Conservation (phyloP, 2,888 invertebrate genomes). For the Apamea anceps region DNA sequence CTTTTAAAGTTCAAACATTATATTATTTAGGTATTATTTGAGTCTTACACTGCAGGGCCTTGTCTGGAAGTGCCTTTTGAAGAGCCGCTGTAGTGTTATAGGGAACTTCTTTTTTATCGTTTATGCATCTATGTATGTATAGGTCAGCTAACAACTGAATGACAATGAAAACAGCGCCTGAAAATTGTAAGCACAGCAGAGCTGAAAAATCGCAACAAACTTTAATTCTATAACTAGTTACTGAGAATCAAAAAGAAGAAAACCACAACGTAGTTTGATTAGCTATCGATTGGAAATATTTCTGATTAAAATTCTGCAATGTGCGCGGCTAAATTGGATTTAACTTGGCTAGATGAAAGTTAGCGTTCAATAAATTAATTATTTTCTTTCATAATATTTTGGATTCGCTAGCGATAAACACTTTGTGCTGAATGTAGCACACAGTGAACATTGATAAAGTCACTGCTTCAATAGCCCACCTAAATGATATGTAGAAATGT, state of each 20-base stretch:
- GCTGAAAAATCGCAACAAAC: not conserved
- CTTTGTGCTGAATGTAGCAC: not conserved
- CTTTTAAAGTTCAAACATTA: not conserved
- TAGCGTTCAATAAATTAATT: constrained; percentile 4
- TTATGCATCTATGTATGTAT: not conserved
- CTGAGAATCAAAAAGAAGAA: not conserved
- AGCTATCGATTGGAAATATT: constrained; percentile 18
- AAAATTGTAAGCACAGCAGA: not conserved
- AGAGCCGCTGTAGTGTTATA: not conserved
- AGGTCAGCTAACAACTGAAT: not conserved
- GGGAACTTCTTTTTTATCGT: not conserved
- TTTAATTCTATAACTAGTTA: constrained; percentile 2
- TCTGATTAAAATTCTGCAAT: constrained; percentile 51
- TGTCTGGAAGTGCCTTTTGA: not conserved
- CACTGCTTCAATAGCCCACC: not conserved
- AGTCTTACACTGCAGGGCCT: not conserved
- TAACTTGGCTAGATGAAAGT: constrained; percentile 37
- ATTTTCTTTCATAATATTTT: constrained; percentile 20
- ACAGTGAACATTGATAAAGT: not conserved
- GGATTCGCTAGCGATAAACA: not conserved
- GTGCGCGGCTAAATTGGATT: constrained; percentile 53
- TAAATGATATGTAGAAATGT: not conserved
- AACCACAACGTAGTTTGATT: constrained; percentile 9
- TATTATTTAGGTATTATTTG: not conserved
- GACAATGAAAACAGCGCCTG: not conserved